phyloP scores from a whole-genome alignment of 2,888 invertebrate genomes.

The Diarsia mendica region DNA sequence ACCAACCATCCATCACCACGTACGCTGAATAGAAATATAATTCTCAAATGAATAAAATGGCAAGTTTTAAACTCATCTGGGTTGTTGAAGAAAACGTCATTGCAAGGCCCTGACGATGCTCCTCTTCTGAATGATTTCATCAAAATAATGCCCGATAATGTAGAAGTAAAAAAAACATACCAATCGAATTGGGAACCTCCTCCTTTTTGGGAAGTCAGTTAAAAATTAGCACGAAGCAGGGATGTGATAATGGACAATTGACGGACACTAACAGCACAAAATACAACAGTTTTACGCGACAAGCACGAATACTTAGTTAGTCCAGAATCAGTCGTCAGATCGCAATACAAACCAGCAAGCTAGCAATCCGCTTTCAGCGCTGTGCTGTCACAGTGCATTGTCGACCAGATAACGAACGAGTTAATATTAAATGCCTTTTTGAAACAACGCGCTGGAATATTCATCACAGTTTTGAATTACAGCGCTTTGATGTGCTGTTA shows the following conservation, averaged over 20 bases:
- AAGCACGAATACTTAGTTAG: neutral
- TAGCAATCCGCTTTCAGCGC: constrained; percentile 55
- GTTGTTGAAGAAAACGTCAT: neutral
- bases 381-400: constrained; percentile 51
- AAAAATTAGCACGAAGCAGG: neutral
- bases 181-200: no score
- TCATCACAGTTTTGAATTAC: constrained; percentile 56
- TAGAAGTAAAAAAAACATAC: no score
- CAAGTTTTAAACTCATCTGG: no score
- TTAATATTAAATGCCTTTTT: constrained; percentile 62
- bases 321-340: constrained; percentile 44
- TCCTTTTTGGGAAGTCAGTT: no score
- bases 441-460: constrained; percentile 56
- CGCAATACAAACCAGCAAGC: constrained; percentile 35
- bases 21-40: neutral
- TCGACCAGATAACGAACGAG: constrained; percentile 56
- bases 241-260: neutral
- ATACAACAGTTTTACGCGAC: constrained; percentile 1
- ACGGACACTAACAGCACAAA: neutral
- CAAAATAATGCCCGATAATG: neutral
- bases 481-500: constrained; percentile 47
- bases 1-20: neutral
- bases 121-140: neutral
- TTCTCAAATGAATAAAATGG: neutral
- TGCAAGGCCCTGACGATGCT: neutral